Evolutionary conservation across 2,113 vertebrate species (phyloP), one percentile per base, ranked within the genome.

Genomic region (Pionites leucogaster): DNA sequence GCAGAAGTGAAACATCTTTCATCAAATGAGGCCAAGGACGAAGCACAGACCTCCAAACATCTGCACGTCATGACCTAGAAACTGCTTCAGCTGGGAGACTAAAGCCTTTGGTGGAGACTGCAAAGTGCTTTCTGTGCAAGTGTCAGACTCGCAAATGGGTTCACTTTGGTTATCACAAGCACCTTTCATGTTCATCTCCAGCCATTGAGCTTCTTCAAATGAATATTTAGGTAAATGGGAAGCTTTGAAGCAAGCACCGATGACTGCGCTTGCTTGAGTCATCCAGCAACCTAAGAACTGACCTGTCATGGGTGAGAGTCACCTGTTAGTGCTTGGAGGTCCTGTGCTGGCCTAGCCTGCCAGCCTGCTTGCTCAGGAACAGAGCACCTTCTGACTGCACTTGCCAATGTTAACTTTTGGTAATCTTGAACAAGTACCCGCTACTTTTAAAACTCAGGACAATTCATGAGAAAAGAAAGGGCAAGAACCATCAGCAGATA

Each of bases 1-100:
- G 80, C 69, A 84, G 86, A 88, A 84, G 44, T 19, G 74, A 88
- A 91, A 52, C 15, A 4, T 53, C 52, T 55, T 50, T 68, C 31
- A 68, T 33, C 2, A 35, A 84, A 95, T 22, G 8, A 91, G 94
- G 75, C 63, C 87, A 90, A 93, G 90, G 93, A n/a, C 82, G 57
- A 93, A 82, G 57, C 62, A 27, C 42, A 84, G 57, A 47, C 31
- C 55, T 91, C 90, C 52, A 69, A 84, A 82, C 50, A 65, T 65
- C 85, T 78, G 55, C 27, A 78, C 0, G 57, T 62, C 91, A 47
- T 57, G 80, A 88, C 90, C 86, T 84, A 78, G 79, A 92, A 92
- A 88, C n/a, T 65, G 57, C 41, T 90, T 75, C 39, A 78, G 33
- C 77, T 22, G 86, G 29, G 69, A 57, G 22, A 50, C 39, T 52